Evolutionary conservation across 2,797 vertebrate species (phyloP), one percentile per base, ranked within the genome.

Genomic region (Bradypodion ventrale): DNA sequence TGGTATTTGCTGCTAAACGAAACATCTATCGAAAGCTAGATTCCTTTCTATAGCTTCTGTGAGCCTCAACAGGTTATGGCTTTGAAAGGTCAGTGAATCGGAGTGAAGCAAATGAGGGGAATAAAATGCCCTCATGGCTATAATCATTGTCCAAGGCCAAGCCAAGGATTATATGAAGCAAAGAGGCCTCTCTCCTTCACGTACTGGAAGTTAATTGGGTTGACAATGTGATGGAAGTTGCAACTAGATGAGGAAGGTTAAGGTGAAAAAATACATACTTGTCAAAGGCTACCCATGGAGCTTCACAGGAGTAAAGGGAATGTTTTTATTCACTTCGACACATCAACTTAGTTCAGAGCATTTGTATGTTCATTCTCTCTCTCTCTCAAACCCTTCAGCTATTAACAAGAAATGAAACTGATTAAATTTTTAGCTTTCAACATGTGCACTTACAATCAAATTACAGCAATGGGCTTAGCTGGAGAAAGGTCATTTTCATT

Each of bases 401-500:
- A 76, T 73, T 80, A 76, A 37, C 63, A 60, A 62, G 40, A 62
- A n/a, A 40, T 69, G 40, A 81, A 69, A 60, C n/a, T 85, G 73
- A 76, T 76, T 81, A 69, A 69, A 69, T n/a, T 81, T 62, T 85
- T 76, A 76, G 13, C 6, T 81, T 76, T 82, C 46, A 76, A 23
- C 27, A 46, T 85, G 82, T 62, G 42, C 44, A 23, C 82, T 85
- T 62, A 72, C 84, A 81, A 76, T 81, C 78, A 81, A 69, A 80
- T 81, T 76, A 80, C 69, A 60, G 63, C 25, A 81, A 62, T n/a
- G 40, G 68, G 9, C 21, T 60, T 62, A 49, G 72, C 60, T 68
- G 42, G 23, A 75, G 29, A 85, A 85, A 85, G 79, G 73, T 70
- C 78, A 63, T 69, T 70, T 85, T 76, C 79, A 74, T 80, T 56